These are phyloP conservation scores for Rhingia rostrata DNA, from an alignment of 2,888 invertebrate species.

Conservation along the genomic window DNA sequence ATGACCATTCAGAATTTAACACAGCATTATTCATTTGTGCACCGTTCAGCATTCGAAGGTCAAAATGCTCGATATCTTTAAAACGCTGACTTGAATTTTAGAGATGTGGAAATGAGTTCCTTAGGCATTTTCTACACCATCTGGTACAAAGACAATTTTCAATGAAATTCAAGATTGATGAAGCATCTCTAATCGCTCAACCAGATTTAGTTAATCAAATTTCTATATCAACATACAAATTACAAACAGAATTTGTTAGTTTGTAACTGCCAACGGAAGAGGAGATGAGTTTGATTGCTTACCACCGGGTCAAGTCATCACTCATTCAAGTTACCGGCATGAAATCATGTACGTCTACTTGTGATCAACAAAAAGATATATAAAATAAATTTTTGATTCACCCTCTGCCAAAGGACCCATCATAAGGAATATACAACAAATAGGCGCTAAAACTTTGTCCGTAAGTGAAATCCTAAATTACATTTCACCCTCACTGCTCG, in stretches of 20 bases:
- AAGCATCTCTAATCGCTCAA: constrained; percentile 24
- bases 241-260: neutral
- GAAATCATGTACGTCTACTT: neutral
- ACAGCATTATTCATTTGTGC: too few species aligned
- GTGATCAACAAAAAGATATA: constrained; percentile 8
- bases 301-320: constrained; percentile 12
- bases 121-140: neutral
- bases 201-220: constrained; percentile 32
- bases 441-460: constrained; percentile 24
- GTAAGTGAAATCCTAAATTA: constrained; percentile 9
- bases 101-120: neutral
- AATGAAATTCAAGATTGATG: constrained; percentile 15
- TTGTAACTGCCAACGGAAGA: neutral
- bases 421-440: neutral
- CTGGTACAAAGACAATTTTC: neutral
- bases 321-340: constrained; percentile 11
- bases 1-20: too few species aligned
- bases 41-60: too few species aligned
- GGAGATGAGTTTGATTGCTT: constrained; percentile 1
- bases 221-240: constrained; percentile 6
- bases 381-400: constrained; percentile 38
- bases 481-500: neutral
- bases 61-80: too few species aligned
- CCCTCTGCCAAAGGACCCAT: neutral
- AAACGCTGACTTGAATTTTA: too few species aligned